Evolutionary conservation across 1,140 invertebrate species (phyloP), one percentile per base, ranked within the genome.

Genomic region (Archegozetes longisetosus): DNA sequence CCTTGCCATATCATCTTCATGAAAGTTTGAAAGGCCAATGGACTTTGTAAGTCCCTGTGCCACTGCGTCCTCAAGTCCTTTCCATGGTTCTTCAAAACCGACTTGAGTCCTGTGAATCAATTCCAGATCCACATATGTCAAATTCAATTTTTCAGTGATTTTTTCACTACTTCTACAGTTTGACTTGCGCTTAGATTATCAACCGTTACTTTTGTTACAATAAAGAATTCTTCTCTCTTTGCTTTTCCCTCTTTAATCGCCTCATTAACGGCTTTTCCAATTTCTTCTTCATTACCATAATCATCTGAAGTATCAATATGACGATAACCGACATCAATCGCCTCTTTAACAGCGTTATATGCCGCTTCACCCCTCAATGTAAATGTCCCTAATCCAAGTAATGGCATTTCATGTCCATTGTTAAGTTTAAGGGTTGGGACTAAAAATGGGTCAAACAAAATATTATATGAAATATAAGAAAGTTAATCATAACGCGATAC

Each of bases 261-360:
- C 13, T 80, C 78, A 28, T 79, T 75, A 3, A 95, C 74, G 0
- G 79, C 88, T 58, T 73, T 73, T 1, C 88, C 90, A 22, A 95
- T 80, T 74, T 88, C 85, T 49, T 78, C 75, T 70, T 95, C 88
- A 72, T 92, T 94, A 51, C 77, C 75, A 71, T 93, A 94, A 66
- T 82, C 79, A 63, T 82, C 81, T 28, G 90, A 90, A 68, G 86
- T 88, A 70, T 95, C 91, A 63, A 95, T 80, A 68, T 88, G 87
- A 14, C 89, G 75, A 72, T 94, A 95, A 4, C 90, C 90, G 50
- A 76, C 72, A 62, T 84, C 79, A 60, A 94, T 84, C 1, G 90
- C 88, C 63, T 78, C 72, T 66, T 82, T 83, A 1, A 88, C 84
- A 9, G 85, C 85, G 66, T 80, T 73, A 9, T 73, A 74, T 0